These are phyloP conservation scores for Caenorhabditis remanei DNA, from an alignment of 1,140 invertebrate genomes.

Conservation along the genomic window DNA sequence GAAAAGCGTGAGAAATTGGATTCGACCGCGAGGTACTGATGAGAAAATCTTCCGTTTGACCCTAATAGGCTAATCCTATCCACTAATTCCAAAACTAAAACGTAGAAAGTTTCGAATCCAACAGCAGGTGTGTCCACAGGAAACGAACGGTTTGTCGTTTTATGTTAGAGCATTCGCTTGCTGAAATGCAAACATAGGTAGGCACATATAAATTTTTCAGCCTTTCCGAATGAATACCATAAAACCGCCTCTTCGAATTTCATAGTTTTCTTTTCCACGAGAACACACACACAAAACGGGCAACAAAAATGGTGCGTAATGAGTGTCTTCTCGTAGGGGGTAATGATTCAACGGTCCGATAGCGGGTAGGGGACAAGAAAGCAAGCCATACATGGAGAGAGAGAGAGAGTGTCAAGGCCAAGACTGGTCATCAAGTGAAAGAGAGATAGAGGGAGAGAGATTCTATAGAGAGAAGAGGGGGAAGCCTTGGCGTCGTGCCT, in stretches of 20 bases:
- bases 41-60: background rate
- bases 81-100: background rate
- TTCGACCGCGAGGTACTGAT: no score
- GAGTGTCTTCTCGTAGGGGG: background rate
- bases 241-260: no score
- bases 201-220: background rate
- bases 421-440: slow-evolving; percentile 31
- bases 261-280: no score
- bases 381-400: slow-evolving; percentile 12
- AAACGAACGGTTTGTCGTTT: background rate
- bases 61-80: slow-evolving; percentile 6
- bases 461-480: background rate
- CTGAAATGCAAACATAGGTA: background rate
- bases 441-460: background rate
- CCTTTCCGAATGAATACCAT: no score
- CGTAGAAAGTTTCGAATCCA: background rate
- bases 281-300: no score
- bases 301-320: slow-evolving; percentile 35
- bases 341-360: slow-evolving; percentile 47
- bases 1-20: no score
- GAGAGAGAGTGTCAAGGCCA: slow-evolving; percentile 39
- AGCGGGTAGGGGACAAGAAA: slow-evolving; percentile 1
- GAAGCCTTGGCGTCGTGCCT: background rate
- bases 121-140: background rate
- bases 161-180: background rate